These are phyloP conservation scores for Boleophthalmus pectinirostris DNA, from an alignment of 2,113 vertebrate species.

Conservation along the genomic window DNA sequence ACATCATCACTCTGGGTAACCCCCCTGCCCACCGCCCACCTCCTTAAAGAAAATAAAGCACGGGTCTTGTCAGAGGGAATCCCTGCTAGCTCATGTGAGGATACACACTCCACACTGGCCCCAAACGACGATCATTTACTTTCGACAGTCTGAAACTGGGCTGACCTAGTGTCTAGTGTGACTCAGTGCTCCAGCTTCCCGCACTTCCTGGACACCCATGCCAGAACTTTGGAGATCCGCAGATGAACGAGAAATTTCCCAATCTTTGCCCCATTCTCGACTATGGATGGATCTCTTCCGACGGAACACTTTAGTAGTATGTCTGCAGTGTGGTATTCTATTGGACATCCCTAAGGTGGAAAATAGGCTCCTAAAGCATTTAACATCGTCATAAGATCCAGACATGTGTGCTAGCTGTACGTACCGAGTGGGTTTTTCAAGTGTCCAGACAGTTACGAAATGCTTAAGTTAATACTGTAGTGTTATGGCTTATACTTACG, in stretches of 20 bases:
- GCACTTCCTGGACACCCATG: conserved; percentile 69
- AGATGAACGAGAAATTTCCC: conserved; percentile 67
- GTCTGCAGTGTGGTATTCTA: conserved; percentile 25
- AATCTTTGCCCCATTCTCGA: conserved; percentile 46
- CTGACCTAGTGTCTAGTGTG: conserved; percentile 65
- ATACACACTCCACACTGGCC: conserved; percentile 61
- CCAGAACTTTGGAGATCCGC: conserved; percentile 63
- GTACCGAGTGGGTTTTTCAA: conserved; percentile 33
- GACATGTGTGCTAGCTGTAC: conserved; percentile 45
- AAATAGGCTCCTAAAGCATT: conserved; percentile 60
- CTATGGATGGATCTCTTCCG: conserved; percentile 29
- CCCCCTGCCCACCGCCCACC: conserved; percentile 13
- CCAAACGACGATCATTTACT: conserved; percentile 55
- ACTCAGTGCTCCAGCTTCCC: conserved; percentile 68
- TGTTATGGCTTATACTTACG: conserved; percentile 42
- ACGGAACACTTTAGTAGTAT: conserved; percentile 61
- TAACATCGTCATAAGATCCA: conserved; percentile 49
- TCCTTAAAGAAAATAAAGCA: conserved; percentile 54
- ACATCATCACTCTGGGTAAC: conserved; percentile 53
- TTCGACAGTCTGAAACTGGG: conserved; percentile 59
- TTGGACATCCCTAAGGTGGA: conserved; percentile 59
- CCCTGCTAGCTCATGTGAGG: conserved; percentile 66
- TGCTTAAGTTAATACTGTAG: conserved; percentile 23
- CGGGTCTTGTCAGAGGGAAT: conserved; percentile 75
- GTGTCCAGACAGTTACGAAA: conserved; percentile 52